Percentiles rank a stretch among this genome's conserved stretches.
Conservation (phyloP, 2,888 invertebrate species). For the Lasioglossum zephyrum region DNA sequence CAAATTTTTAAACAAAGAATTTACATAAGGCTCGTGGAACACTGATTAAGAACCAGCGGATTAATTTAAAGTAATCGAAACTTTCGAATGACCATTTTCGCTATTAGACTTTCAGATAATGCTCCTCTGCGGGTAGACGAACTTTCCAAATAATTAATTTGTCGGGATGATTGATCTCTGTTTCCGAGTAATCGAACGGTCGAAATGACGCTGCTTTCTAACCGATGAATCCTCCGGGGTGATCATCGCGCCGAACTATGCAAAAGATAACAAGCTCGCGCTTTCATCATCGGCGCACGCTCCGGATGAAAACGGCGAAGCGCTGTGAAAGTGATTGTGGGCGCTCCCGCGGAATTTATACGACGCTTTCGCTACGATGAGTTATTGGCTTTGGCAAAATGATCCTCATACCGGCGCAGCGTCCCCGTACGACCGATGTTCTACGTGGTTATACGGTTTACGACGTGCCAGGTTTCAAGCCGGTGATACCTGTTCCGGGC, state of each 20-base stretch:
- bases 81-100: background rate
- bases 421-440: conserved; percentile 35
- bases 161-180: background rate
- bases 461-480: conserved; percentile 60
- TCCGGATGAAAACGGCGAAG: conserved; percentile 37
- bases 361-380: conserved; percentile 59
- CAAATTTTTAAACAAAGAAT: no score
- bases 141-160: background rate
- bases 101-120: background rate
- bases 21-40: no score
- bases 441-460: conserved; percentile 52
- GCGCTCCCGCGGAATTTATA: conserved; percentile 57
- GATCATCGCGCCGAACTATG: background rate
- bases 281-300: conserved; percentile 42
- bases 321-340: conserved; percentile 47
- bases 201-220: background rate
- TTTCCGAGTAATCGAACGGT: background rate
- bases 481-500: conserved; percentile 64
- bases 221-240: background rate
- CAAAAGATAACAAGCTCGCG: conserved; percentile 14
- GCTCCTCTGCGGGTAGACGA: background rate
- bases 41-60: no score
- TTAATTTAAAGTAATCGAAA: background rate
- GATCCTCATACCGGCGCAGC: conserved; percentile 36
- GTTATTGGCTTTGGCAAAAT: conserved; percentile 66